Percentiles rank a stretch among this genome's conserved stretches.
phyloP scores from a whole-genome alignment of 2,888 invertebrate genomes.

The Pheosia tremula region DNA sequence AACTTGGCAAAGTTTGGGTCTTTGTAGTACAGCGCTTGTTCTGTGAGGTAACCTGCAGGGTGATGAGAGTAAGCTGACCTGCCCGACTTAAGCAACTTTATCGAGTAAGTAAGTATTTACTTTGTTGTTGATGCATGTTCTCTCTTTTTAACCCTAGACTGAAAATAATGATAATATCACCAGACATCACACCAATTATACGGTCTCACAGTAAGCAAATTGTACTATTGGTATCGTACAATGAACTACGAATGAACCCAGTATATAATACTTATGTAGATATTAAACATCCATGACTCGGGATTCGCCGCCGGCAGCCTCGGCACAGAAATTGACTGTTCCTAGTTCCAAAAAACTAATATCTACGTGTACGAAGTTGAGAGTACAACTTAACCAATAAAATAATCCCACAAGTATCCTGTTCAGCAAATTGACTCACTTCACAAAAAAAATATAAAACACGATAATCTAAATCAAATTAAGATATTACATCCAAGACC shows the following conservation, averaged over 20 bases:
- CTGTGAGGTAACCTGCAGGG: not conserved
- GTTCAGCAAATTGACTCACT: not conserved
- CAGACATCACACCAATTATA: too few relatives aligned
- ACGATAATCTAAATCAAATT: not conserved
- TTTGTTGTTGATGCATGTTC: not conserved
- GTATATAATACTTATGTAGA: too few relatives aligned
- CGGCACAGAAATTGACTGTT: too few relatives aligned
- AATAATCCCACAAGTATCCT: not conserved
- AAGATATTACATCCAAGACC: not conserved
- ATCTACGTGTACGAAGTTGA: too few relatives aligned
- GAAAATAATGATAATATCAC: too few relatives aligned
- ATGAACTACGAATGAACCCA: too few relatives aligned
- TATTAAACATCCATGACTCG: too few relatives aligned
- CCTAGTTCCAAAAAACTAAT: too few relatives aligned
- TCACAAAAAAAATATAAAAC: not conserved
- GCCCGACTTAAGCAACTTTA: not conserved
- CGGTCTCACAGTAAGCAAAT: too few relatives aligned
- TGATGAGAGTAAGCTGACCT: not conserved
- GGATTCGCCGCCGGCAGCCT: too few relatives aligned
- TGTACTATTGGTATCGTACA: too few relatives aligned
- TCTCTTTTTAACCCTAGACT: too few relatives aligned
- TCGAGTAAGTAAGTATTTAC: not conserved
- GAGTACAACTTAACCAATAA: not conserved
- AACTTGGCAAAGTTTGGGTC: conserved; percentile 1
- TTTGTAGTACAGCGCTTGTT: conserved; percentile 2